Evolutionary conservation across 2,888 invertebrate genomes (phyloP).

Genomic region (Allacma fusca): DNA sequence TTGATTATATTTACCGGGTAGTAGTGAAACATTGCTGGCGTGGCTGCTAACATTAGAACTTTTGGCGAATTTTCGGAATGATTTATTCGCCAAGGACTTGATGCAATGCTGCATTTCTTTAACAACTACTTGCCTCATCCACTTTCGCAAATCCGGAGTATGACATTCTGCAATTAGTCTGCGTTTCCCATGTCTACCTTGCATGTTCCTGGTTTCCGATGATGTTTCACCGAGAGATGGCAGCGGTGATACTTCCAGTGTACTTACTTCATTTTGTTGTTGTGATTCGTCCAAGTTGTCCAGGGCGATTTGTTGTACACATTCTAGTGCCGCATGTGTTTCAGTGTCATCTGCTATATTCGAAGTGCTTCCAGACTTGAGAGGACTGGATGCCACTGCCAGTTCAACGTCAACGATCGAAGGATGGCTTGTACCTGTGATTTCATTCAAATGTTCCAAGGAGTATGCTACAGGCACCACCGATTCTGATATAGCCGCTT

Average conservation of each 20-base stretch:
- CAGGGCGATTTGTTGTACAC: no score
- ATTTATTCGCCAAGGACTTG: conserved; percentile 17
- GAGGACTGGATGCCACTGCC: no score
- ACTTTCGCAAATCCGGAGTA: background rate
- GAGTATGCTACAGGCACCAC: no score
- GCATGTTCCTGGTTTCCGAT: background rate
- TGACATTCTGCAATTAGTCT: background rate
- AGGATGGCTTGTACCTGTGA: no score
- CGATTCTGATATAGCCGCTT: no score
- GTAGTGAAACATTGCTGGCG: background rate
- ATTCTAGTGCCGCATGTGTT: no score
- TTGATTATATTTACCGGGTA: background rate
- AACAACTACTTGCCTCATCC: conserved; percentile 8
- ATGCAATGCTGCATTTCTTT: conserved; percentile 15
- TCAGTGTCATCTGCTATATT: no score
- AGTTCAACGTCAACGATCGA: no score
- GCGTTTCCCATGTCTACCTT: background rate
- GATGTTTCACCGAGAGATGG: no score
- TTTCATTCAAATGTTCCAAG: no score
- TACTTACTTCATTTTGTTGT: background rate
- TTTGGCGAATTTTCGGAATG: background rate
- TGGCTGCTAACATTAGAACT: background rate
- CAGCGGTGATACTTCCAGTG: background rate
- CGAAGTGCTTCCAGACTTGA: no score
- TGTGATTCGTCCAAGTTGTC: no score